Evolutionary conservation across 2,888 invertebrate species (phyloP).

Genomic region (Stenchaetothrips biformis): DNA sequence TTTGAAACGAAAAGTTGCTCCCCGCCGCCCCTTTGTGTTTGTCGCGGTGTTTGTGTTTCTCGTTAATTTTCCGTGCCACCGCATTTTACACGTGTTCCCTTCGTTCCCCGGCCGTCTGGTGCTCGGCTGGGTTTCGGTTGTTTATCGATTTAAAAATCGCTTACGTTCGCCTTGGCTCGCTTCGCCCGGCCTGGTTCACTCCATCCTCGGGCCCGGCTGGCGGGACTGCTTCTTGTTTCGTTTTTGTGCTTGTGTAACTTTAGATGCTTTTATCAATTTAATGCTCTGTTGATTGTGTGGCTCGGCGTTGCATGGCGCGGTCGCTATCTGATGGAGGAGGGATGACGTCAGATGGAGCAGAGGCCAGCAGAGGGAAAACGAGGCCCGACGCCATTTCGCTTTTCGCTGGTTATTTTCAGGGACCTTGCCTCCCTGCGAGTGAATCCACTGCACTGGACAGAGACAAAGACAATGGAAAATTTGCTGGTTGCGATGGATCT

Average conservation of each 20-base stretch:
- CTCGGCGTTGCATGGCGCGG: not conserved
- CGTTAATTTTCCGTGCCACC: conserved; percentile 8
- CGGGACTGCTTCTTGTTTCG: not conserved
- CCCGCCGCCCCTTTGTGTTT: not conserved
- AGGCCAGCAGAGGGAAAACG: no score
- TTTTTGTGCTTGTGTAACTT: conserved; percentile 21
- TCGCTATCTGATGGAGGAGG: not conserved
- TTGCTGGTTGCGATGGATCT: no score
- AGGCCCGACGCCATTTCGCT: no score
- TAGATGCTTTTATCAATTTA: conserved; percentile 25
- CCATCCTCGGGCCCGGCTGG: not conserved
- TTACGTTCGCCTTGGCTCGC: not conserved
- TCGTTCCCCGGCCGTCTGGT: not conserved
- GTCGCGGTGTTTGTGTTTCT: not conserved
- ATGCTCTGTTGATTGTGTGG: conserved; percentile 24
- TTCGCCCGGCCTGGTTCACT: not conserved
- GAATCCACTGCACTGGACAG: no score
- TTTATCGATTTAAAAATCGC: conserved; percentile 21
- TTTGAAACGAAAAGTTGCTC: not conserved
- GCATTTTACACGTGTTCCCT: not conserved
- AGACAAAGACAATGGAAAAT: no score
- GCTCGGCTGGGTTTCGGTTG: not conserved
- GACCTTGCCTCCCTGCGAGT: no score
- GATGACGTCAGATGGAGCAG: no score
- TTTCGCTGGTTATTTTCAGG: no score